These are phyloP conservation scores for Dysmachus trigonus DNA, from an alignment of 2,888 invertebrate genomes.

Conservation along the genomic window DNA sequence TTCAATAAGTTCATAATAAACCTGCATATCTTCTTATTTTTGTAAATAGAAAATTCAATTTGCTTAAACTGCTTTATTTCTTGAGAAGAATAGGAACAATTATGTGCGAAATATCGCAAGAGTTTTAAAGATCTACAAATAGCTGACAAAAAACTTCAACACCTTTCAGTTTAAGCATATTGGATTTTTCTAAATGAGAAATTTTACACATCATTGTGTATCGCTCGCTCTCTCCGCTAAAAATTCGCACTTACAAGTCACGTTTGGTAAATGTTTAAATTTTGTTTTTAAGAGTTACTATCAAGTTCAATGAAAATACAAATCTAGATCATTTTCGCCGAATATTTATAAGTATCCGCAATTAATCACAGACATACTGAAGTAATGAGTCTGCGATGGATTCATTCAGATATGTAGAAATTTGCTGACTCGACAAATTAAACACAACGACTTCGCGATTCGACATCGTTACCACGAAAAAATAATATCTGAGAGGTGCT, in stretches of 20 bases:
- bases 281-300: neutral
- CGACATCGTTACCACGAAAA: neutral
- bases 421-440: neutral
- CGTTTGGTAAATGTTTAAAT: neutral
- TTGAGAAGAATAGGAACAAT: neutral
- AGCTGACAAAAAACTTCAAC: neutral
- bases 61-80: neutral
- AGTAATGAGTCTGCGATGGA: neutral
- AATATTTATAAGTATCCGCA: neutral
- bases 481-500: neutral
- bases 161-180: neutral
- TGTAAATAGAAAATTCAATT: neutral
- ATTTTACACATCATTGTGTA: neutral
- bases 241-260: neutral
- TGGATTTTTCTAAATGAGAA: neutral
- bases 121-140: neutral
- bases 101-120: neutral
- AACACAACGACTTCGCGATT: neutral
- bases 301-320: neutral
- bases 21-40: neutral
- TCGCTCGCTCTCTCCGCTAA: neutral
- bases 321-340: neutral
- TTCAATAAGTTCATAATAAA: no score
- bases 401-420: neutral
- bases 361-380: neutral